phyloP scores from a whole-genome alignment of 2,797 vertebrate genomes.

The Podargus strigoides region DNA sequence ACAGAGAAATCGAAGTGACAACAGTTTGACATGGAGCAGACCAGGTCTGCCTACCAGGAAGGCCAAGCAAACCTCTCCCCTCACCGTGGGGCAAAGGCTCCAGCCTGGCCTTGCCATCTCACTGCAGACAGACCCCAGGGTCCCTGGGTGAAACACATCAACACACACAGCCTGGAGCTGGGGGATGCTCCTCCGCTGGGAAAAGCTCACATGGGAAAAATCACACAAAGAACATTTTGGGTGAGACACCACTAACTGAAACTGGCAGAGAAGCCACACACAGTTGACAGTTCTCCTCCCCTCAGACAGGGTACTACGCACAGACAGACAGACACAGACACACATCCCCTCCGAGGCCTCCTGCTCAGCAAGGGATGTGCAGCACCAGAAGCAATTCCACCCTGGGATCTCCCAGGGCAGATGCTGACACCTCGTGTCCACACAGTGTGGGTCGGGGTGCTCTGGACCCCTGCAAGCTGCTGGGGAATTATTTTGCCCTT shows the following conservation, averaged over 20 bases:
- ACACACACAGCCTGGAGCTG: not conserved
- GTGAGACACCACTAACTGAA: not conserved
- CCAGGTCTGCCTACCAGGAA: constrained; percentile 31
- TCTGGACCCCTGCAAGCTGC: not conserved
- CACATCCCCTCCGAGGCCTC: not conserved
- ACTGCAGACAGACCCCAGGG: not conserved
- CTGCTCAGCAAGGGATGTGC: constrained; percentile 10
- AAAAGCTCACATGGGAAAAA: not conserved
- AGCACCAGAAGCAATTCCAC: constrained; percentile 50
- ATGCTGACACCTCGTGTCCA: constrained; percentile 52
- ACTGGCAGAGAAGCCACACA: constrained; percentile 17
- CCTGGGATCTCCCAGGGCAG: not conserved
- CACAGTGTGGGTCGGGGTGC: constrained; percentile 50
- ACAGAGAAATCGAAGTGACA: constrained; percentile 79
- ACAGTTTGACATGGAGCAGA: constrained; percentile 36
- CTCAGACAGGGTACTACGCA: not conserved
- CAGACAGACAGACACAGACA: constrained; percentile 46
- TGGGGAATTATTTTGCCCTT: not conserved
- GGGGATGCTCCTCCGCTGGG: not conserved
- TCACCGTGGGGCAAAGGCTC: fast-evolving
- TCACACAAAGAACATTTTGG: not conserved
- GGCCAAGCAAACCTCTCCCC: constrained; percentile 62
- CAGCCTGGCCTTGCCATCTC: not conserved
- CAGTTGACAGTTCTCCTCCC: constrained; percentile 26
- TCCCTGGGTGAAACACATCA: not conserved